Base-by-base conservation (phyloP, 2,888 invertebrate genomes). In the Disparrhopalites patrizii region DNA sequence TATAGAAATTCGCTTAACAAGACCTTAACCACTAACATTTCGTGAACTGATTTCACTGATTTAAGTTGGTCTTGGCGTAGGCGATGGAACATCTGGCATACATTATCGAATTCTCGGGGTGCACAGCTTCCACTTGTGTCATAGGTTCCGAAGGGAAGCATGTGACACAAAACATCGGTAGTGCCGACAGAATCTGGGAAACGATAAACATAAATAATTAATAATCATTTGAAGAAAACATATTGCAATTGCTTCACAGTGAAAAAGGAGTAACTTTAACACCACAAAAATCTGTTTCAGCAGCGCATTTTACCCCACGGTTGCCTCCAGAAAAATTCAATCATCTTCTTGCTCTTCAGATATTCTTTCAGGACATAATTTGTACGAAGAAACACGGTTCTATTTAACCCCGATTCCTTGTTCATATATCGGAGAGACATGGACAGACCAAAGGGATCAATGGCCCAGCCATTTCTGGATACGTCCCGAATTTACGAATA, bases 131-230 rank as follows among this genome's bases (percentile, higher is more conserved):
- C 98, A 0, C 99, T 98, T 5, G 97, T 85, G 77, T 99, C 98
- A 76, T 99, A 99, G 0, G 93, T 94, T 80, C 97, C 99, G 81
- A 99, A 99, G 0, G 99, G 99, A 93, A 99, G 97, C 88, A 97
- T 86, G 78, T 99, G 98, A 18, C 18, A 30, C n/a, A 54, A n/a
- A 13, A 54, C 31, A 18, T 54, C 54, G 18, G 15, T 54, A 10
- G 30, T 2, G 2, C 54, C 33, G 33, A 31, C 33, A 4, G 13
- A 13, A 52, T 52, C 28, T 27, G 18, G n/a, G 13, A 7, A 52
- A n/a, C 40, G 20, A 40, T 10, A 25, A 52, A 27, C 10, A 15
- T 27, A 27, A 28, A 2, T 23, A 52, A 23, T 52, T 27, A 23
- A 15, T 13, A 23, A 40, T 18, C 27, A n/a, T n/a, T n/a, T n/a